These are phyloP conservation scores for Ectemnius lituratus DNA, from an alignment of 2,888 invertebrate species.

Conservation along the genomic window DNA sequence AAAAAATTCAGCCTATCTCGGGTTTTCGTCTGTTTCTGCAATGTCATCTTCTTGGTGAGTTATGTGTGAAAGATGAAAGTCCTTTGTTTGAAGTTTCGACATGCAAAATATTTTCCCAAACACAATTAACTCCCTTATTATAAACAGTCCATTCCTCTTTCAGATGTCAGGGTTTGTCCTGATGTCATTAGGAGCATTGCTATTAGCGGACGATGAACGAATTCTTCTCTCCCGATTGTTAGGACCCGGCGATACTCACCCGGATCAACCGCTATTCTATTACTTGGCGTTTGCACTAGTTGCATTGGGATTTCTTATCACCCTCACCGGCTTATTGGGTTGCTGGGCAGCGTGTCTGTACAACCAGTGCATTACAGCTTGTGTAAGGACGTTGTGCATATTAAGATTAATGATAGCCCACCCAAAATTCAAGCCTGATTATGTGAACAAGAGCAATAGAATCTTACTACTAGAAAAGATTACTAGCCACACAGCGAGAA, in stretches of 20 bases:
- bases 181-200: conserved; percentile 85
- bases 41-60: conserved; percentile 74
- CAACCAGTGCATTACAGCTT: conserved; percentile 85
- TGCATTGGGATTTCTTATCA: conserved; percentile 84
- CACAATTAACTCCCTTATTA: too few species aligned
- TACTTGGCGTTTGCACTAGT: conserved; percentile 86
- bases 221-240: conserved; percentile 86
- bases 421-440: background rate
- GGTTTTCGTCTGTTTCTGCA: conserved; percentile 73
- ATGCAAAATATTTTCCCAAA: too few species aligned
- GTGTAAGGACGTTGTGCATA: conserved; percentile 79
- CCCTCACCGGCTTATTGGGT: conserved; percentile 85
- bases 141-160: conserved; percentile 60
- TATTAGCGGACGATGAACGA: conserved; percentile 85
- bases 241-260: conserved; percentile 81
- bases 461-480: too few species aligned
- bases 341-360: conserved; percentile 90
- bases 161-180: conserved; percentile 87
- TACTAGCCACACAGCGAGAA: too few species aligned
- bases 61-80: too few species aligned
- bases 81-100: too few species aligned
- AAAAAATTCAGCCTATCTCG: conserved; percentile 63
- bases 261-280: conserved; percentile 87
- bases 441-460: background rate
- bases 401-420: background rate